phyloP scores from a whole-genome alignment of 2,113 vertebrate genomes.

The Poicephalus meyeri region DNA sequence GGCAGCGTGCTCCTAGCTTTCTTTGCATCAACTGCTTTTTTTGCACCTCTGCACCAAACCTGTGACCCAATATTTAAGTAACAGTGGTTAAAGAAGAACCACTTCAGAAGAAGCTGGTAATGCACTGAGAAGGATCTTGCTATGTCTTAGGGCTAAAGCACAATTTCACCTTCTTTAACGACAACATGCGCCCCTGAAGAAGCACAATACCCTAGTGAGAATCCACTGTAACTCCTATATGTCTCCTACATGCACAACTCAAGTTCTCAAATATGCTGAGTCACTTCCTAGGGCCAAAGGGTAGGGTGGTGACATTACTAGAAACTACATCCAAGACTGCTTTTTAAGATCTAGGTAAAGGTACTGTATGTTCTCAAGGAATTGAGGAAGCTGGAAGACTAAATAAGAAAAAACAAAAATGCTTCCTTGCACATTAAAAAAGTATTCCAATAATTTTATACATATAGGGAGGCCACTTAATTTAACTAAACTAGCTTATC shows the following conservation, averaged over 20 bases:
- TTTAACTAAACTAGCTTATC: not conserved
- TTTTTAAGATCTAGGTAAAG: not conserved
- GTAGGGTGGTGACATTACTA: not conserved
- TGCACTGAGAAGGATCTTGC: not conserved
- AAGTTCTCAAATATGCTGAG: not conserved
- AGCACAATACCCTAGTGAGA: not conserved
- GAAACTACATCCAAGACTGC: not conserved
- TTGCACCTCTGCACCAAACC: not conserved
- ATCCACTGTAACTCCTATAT: not conserved
- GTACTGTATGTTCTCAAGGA: not conserved
- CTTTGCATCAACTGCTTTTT: not conserved
- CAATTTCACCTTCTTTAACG: not conserved
- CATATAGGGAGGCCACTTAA: not conserved
- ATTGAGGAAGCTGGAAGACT: not conserved
- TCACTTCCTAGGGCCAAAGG: not conserved
- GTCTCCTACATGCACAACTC: not conserved
- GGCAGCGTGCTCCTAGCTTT: not conserved
- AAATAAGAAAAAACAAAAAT: not conserved
- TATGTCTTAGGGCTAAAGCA: not conserved
- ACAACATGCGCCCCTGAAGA: accelerated
- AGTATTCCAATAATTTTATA: not conserved
- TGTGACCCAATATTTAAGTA: not conserved
- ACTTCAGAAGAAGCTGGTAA: not conserved
- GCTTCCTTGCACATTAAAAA: not conserved
- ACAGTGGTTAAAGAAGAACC: not conserved